Percentiles rank a stretch among this genome's conserved stretches.
Conservation (phyloP, 2,797 vertebrate species). For the Rhabdophis nuchalis region DNA sequence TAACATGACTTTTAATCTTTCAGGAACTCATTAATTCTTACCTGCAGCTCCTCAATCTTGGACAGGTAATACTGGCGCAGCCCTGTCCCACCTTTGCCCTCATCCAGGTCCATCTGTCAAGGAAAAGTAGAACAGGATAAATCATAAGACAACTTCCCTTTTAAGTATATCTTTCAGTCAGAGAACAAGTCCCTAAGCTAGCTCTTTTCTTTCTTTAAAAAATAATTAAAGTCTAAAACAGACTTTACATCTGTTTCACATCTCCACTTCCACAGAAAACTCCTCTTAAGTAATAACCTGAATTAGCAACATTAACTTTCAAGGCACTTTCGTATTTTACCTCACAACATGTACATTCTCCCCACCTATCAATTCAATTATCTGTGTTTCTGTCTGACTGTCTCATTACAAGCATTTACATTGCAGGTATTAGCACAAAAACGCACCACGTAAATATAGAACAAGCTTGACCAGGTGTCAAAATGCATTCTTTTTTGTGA, state of each 20-base stretch:
- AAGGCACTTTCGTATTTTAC: background rate
- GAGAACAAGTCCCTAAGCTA: background rate
- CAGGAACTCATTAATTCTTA: conserved; percentile 58
- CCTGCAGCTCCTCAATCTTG: conserved; percentile 97
- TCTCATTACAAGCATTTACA: background rate
- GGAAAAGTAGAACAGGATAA: background rate
- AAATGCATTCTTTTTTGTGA: background rate
- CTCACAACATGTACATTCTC: background rate
- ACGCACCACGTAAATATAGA: background rate
- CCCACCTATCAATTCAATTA: background rate
- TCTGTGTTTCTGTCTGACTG: too few relatives aligned
- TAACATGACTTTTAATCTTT: background rate
- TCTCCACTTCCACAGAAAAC: background rate
- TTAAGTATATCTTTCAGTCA: background rate
- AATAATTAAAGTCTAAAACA: background rate
- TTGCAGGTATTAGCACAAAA: background rate
- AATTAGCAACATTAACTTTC: background rate
- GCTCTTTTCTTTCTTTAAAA: background rate
- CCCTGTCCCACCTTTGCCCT: conserved; percentile 89
- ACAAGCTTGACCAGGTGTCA: background rate
- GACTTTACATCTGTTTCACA: background rate
- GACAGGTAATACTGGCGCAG: conserved; percentile 96
- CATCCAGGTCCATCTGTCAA: conserved; percentile 92
- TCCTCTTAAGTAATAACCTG: background rate
- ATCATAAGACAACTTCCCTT: background rate